Base-by-base conservation (phyloP, 1,140 invertebrate species). In the Onthophagus taurus region DNA sequence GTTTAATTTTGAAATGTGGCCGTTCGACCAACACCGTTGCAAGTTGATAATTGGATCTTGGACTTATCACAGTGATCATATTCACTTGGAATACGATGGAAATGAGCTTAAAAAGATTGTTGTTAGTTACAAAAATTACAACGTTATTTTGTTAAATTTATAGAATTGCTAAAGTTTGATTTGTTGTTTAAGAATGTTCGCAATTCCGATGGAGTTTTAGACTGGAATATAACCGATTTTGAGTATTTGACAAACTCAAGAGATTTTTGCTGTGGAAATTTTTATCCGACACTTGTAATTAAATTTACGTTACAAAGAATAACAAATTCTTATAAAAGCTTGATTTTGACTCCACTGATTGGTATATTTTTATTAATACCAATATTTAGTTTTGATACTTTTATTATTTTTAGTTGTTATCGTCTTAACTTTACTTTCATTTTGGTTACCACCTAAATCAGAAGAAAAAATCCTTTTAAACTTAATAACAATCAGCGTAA, bases 1-100 rank as follows among this genome's bases (percentile, higher is more conserved):
- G 24, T 59, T 85, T 11, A 74, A 85, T 59, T 64, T 86, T 26
- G 67, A 67, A 12, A 65, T 72, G 17, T 87, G 82, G 79, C 84
- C 83, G 0, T 81, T 77, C 45, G 83, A 87, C 57, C 66, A 64
- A n/a, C 83, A 88, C 55, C 65, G 54, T 0, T 89, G 85, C 53
- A 55, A 53, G 2, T 52, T 87, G 1, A 71, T 69, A 44, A 66
- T 86, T 11, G 82, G 81, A 4, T 80, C 78, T 0, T 83, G 78
- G 79, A 78, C 81, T 3, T 78, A 81, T 50, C 67, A 75, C 51
- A 78, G 78, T 2, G 66, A 73, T 31, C 71, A 81, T 54, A 67
- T 84, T 13, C 72, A 83, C 55, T 55, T 83, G 12, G 52, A 59
- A 33, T 45, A 71, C 31, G 46, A 55, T 31, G n/a, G n/a, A n/a